Evolutionary conservation across 1,140 invertebrate genomes (phyloP), one percentile per base, ranked within the genome.

Genomic region (Eubasilissa regina): DNA sequence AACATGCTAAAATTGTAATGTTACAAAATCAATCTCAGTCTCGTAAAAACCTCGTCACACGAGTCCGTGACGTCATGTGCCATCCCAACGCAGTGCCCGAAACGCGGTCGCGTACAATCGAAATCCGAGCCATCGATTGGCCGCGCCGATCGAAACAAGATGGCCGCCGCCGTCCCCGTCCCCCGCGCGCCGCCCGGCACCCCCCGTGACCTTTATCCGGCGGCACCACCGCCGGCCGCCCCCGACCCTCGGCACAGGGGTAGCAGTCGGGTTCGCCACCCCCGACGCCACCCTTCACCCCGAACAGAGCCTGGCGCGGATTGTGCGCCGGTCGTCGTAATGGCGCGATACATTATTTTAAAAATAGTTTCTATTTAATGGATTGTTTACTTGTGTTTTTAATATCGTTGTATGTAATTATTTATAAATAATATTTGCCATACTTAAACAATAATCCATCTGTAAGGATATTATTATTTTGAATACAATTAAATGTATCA

Each of bases 121-220:
- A 74, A 74, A 72, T 51, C 43, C 51, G 25, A 17, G n/a, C 51
- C 51, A 74, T 84, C 84, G 75, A 68, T 75, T 55, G 51, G 78
- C 53, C 68, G 73, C 76, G 58, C 72, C 12, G 64, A 47, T 68
- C 64, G 64, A 68, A 62, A 17, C 64, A 68, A 68, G 44, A 68
- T 68, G 64, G 64, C 64, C n/a, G 64, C 77, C 66, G 35, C 47
- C 19, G 25, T 45, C 56, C 75, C 60, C 75, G 44, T 13, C 60
- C 43, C 75, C 60, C 47, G 12, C 48, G 45, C 60, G 70, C 48
- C 73, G 25, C 35, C 35, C 51, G 47, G 35, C 35, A 43, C 25
- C 64, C 66, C 73, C 45, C 48, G 66, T 51, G 53, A 51, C 51
- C 72, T 55, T 43, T 43, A 13, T 70, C 9, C 66, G 35, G 47